These are phyloP conservation scores for Taenaris catops DNA, from an alignment of 2,888 invertebrate genomes.

Conservation along the genomic window DNA sequence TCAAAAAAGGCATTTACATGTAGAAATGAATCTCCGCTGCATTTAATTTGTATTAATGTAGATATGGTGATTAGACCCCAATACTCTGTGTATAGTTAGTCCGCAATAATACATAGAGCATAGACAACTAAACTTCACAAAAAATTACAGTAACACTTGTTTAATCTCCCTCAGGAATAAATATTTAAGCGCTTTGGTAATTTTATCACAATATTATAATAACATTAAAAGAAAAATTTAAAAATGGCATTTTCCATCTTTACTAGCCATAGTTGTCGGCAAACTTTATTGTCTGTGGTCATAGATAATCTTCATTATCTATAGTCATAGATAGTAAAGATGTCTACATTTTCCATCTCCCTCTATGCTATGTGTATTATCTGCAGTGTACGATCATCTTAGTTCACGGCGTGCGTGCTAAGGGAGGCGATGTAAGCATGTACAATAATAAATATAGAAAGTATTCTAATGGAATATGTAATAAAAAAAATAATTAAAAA, in stretches of 20 bases:
- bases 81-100: slow-evolving; percentile 40
- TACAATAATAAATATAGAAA: slow-evolving; percentile 72
- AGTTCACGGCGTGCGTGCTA: slow-evolving; percentile 37
- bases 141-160: neutral
- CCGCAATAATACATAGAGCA: slow-evolving; percentile 9
- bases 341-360: no score
- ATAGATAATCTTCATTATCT: no score
- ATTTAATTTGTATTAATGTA: slow-evolving; percentile 66
- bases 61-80: slow-evolving; percentile 59
- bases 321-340: no score
- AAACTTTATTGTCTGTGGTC: no score
- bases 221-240: no score
- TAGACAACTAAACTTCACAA: slow-evolving; percentile 2
- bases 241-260: no score
- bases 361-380: slow-evolving; percentile 9
- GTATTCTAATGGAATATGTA: slow-evolving; percentile 80
- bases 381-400: slow-evolving; percentile 24
- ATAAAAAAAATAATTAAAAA: slow-evolving; percentile 59
- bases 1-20: slow-evolving; percentile 44
- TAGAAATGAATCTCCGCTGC: slow-evolving; percentile 59
- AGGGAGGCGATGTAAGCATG: slow-evolving; percentile 53
- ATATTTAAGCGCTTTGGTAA: no score
- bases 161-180: neutral
- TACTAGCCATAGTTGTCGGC: no score
- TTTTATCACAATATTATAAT: no score